A percentile compares a stretch with the other conserved stretches of the same genome.
Conservation (phyloP, 2,797 vertebrate species). For the Eleutherodactylus coqui region DNA sequence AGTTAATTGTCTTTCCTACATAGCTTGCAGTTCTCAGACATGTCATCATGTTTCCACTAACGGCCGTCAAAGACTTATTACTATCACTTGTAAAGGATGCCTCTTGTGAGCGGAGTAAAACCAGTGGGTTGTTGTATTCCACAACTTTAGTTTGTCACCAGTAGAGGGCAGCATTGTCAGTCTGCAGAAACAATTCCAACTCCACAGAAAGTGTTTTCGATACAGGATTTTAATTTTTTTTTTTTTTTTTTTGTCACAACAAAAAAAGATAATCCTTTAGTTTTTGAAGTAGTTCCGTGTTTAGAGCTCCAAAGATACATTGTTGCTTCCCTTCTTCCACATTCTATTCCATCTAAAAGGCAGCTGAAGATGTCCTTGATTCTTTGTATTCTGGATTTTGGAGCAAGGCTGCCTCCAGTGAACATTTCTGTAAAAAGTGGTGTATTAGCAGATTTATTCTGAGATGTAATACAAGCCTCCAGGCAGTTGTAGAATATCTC, state of each 20-base stretch:
- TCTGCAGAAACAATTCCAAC: background rate
- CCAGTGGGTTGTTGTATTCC: too few relatives aligned
- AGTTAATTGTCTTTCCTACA: too few relatives aligned
- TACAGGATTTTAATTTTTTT: background rate
- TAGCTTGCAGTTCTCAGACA: too few relatives aligned
- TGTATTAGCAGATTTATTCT: background rate
- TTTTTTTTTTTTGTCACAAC: background rate
- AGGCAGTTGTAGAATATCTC: background rate
- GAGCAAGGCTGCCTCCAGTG: background rate
- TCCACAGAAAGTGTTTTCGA: background rate
- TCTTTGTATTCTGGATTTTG: background rate
- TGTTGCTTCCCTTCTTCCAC: background rate
- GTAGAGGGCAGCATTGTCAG: constrained; percentile 28
- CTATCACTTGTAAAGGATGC: too few relatives aligned
- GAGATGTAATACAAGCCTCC: background rate
- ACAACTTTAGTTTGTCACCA: background rate
- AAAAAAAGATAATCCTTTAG: background rate
- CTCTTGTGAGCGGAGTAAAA: background rate
- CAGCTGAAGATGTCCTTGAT: background rate
- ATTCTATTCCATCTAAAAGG: background rate
- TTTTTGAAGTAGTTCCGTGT: background rate
- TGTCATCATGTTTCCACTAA: too few relatives aligned
- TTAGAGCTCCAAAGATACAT: background rate
- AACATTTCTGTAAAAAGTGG: background rate
- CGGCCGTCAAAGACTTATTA: too few relatives aligned